These are phyloP conservation scores for Stictonetta naevosa DNA, from an alignment of 2,113 vertebrate species.

Conservation along the genomic window DNA sequence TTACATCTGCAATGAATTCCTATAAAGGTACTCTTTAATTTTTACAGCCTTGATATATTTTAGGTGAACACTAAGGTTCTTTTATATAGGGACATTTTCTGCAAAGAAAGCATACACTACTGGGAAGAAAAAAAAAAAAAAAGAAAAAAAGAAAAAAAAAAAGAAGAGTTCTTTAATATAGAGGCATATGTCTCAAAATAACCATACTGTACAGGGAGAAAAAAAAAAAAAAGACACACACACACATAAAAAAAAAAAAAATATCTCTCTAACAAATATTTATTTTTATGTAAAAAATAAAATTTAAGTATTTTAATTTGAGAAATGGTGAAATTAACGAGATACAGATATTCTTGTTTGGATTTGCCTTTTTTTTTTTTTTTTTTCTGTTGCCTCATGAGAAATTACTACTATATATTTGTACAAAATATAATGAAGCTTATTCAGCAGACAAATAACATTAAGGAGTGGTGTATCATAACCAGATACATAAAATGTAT, in stretches of 20 bases:
- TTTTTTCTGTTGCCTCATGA: neutral
- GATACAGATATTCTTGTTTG: neutral
- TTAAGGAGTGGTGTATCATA: slow-evolving; percentile 27
- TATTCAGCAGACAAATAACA: slow-evolving; percentile 16
- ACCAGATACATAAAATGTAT: slow-evolving; percentile 15
- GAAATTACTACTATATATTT: neutral
- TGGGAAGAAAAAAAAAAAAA: neutral
- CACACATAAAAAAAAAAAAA: rapidly evolving
- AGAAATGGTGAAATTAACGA: neutral
- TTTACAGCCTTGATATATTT: neutral
- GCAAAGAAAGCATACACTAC: neutral
- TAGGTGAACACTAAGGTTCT: neutral
- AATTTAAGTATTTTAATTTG: neutral
- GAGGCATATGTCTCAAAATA: neutral
- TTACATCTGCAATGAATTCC: neutral
- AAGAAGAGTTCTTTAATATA: neutral
- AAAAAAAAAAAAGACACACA: neutral
- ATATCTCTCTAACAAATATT: neutral
- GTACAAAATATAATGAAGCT: neutral
- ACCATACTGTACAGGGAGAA: neutral
- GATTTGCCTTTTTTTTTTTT: neutral
- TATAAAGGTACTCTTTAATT: neutral
- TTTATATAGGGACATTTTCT: neutral
- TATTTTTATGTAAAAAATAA: neutral
- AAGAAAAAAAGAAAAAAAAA: neutral